phyloP scores from a whole-genome alignment of 1,140 invertebrate genomes.

The Carcinoscorpius rotundicauda region DNA sequence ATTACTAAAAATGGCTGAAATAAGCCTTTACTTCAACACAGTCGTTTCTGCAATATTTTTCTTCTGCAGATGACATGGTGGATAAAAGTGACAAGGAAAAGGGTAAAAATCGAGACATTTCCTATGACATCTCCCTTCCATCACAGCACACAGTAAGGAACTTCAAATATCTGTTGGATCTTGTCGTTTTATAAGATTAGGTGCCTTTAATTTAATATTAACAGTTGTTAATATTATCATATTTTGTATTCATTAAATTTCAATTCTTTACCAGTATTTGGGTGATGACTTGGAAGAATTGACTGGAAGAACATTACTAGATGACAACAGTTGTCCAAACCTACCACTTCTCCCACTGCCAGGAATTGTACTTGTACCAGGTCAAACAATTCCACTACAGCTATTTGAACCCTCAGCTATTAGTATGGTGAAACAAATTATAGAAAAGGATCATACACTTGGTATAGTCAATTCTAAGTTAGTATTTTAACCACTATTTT shows the following conservation, averaged over 20 bases:
- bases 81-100: not conserved
- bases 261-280: slow-evolving; percentile 41
- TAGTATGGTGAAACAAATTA: slow-evolving; percentile 42
- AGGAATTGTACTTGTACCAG: slow-evolving; percentile 51
- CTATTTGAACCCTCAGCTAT: slow-evolving; percentile 42
- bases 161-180: slow-evolving; percentile 1
- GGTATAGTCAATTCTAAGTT: slow-evolving; percentile 44
- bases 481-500: not conserved
- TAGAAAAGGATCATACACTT: slow-evolving; percentile 46
- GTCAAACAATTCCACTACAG: slow-evolving; percentile 56
- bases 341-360: slow-evolving; percentile 46
- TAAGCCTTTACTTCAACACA: too few relatives aligned
- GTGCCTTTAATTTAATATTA: not conserved
- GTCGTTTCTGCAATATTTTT: too few relatives aligned
- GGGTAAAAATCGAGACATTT: slow-evolving; percentile 2
- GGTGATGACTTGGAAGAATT: slow-evolving; percentile 48
- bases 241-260: not conserved
- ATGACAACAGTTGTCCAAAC: slow-evolving; percentile 36
- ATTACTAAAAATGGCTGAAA: too few relatives aligned
- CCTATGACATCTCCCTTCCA: slow-evolving; percentile 26
- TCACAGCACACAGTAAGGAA: slow-evolving; percentile 22
- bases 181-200: not conserved
- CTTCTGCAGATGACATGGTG: not conserved
- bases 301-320: slow-evolving; percentile 46
- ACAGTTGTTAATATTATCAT: not conserved